Evolutionary conservation across 2,888 invertebrate genomes (phyloP), one percentile per base, ranked within the genome.

Genomic region (Eretmocerus hayati): DNA sequence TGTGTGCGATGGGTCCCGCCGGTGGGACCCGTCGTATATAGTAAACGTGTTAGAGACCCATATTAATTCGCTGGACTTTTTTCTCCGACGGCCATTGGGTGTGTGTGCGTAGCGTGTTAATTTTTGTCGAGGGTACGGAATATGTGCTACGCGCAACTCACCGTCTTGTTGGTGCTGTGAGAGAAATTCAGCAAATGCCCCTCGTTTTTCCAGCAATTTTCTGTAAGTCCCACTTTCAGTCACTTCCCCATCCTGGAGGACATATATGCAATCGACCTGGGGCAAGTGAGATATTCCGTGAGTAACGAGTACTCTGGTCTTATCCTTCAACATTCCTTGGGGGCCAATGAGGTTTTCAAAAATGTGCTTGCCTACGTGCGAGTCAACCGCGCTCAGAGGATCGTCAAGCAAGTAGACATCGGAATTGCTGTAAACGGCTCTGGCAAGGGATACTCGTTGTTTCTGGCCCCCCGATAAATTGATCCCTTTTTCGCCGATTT

Each of bases 361-460:
- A 62, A 97, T 92, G 68, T 95, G 95, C 74, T 93, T 94, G 13
- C 96, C 96, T 42, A 97, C 96, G 69, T 97, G 96, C 23, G 92
- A 85, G 72, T 97, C 97, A 2, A 97, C 96, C 4, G 96, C 96
- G 66, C 92, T 92, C 41, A 90, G 75, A 2, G 97, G 96, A 78
- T 99, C 97, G 67, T 99, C 97, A 61, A 99, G 75, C 64, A 94
- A 83, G 72, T 93, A 95, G 54, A 93, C 77, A 64, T 94, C 93
- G 0, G 87, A 81, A 71, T 91, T 82, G 61, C 81, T 83, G 72
- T 94, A 95, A 2, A 93, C 91, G 2, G 94, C 92, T 58, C 95
- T 79, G 0, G 95, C 94, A 53, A 95, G 75, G 48, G 90, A 90
- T 30, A 95, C 90, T 57, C 94, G 78, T 71, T 88, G 93, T 72